Evolutionary conservation across 1,140 invertebrate species (phyloP).

Genomic region (Bombus huntii): DNA sequence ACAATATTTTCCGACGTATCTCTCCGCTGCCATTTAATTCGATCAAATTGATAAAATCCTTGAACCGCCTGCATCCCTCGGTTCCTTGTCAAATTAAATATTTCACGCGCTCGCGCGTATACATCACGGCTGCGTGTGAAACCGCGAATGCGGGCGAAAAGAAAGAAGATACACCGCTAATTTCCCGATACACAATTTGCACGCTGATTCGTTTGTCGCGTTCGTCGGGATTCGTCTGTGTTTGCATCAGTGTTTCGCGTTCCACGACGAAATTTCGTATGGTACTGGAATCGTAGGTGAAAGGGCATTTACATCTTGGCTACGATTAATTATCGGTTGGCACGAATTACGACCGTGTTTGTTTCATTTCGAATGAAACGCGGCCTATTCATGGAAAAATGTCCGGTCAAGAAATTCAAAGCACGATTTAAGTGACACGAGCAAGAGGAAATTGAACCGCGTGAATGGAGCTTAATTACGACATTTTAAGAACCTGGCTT

Average conservation of each 20-base stretch:
- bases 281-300: no score
- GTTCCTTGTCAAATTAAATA: slow-evolving; percentile 3
- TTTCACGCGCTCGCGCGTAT: background rate
- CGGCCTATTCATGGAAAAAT: slow-evolving; percentile 2
- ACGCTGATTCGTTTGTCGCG: background rate
- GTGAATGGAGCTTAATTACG: slow-evolving; percentile 1
- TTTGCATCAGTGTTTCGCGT: background rate
- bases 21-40: background rate
- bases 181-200: slow-evolving; percentile 34
- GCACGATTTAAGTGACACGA: background rate
- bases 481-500: background rate
- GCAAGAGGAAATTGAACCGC: background rate
- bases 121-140: background rate
- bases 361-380: background rate
- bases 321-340: slow-evolving; percentile 17
- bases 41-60: background rate
- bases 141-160: slow-evolving; percentile 11
- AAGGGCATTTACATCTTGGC: background rate
- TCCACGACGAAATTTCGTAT: background rate
- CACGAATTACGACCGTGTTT: background rate
- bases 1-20: background rate
- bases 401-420: background rate
- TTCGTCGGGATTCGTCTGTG: background rate
- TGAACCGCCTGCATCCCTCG: background rate
- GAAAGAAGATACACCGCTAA: background rate